Percentiles rank a stretch among this genome's conserved stretches.
phyloP scores from a whole-genome alignment of 2,797 vertebrate species.

The Arnoldichthys spilopterus region DNA sequence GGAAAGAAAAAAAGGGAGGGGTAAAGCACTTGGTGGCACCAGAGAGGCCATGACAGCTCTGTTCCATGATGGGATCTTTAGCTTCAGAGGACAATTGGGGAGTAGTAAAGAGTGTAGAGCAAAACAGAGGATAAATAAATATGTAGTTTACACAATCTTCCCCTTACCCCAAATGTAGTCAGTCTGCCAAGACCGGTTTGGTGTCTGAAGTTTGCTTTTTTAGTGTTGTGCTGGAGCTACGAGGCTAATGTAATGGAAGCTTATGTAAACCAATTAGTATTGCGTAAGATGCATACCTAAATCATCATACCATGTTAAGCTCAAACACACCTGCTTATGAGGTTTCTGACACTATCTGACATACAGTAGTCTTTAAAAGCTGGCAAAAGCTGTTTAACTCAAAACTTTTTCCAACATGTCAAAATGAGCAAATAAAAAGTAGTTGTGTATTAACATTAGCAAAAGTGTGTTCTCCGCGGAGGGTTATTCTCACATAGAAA shows the following conservation, averaged over 20 bases:
- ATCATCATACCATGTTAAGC: not conserved
- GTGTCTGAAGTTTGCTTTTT: not conserved
- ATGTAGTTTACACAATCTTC: not conserved
- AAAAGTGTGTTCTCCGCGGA: no score
- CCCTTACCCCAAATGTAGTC: no score
- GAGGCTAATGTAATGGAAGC: not conserved
- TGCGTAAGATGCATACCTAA: not conserved
- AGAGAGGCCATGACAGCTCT: conserved; percentile 72
- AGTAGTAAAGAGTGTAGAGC: conserved; percentile 16
- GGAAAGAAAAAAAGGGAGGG: not conserved
- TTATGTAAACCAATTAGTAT: not conserved
- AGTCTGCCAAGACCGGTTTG: not conserved
- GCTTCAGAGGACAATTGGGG: conserved; percentile 10
- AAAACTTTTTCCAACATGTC: no score
- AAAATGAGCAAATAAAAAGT: no score
- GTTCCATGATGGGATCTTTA: conserved; percentile 70
- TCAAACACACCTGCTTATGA: no score
- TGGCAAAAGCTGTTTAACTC: no score
- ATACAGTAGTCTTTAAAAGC: no score
- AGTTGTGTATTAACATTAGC: no score
- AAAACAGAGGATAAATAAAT: not conserved
- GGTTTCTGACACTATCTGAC: no score
- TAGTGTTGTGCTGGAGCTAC: not conserved
- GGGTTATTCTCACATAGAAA: no score
- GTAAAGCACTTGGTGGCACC: conserved; percentile 66